A percentile compares a stretch with the other conserved stretches of the same genome.
These are phyloP conservation scores for Sinocyclocheilus rhinocerous DNA, from an alignment of 2,113 vertebrate species.

Conservation along the genomic window DNA sequence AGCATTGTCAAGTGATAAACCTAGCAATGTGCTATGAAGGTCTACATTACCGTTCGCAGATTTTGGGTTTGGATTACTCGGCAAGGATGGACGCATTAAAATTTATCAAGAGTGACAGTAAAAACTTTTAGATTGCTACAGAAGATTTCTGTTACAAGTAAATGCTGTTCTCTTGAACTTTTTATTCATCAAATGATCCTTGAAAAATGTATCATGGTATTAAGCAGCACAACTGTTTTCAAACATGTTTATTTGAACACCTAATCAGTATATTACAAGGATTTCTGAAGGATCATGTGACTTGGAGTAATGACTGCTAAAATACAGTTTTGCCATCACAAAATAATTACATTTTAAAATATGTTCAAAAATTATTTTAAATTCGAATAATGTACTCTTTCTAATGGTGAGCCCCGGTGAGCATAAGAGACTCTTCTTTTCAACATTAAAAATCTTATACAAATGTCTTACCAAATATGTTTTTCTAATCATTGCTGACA, in stretches of 20 bases:
- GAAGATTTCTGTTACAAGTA: not conserved
- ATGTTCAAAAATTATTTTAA: not conserved
- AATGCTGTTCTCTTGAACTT: not conserved
- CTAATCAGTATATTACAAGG: not conserved
- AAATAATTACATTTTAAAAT: not conserved
- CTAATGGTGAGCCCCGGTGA: not conserved
- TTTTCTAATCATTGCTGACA: not conserved
- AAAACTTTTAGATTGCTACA: not conserved
- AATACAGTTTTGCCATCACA: too few relatives aligned
- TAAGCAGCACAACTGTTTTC: not conserved
- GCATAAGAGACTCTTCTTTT: not conserved
- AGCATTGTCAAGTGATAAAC: conserved; percentile 1
- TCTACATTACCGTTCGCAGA: not conserved
- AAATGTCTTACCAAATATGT: not conserved
- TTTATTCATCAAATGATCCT: not conserved
- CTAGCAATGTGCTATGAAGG: not conserved
- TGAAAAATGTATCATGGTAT: not conserved
- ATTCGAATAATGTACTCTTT: not conserved
- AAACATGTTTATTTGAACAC: not conserved
- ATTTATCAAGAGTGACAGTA: not conserved
- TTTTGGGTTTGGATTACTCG: not conserved
- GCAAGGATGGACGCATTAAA: not conserved
- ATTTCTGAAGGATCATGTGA: not conserved
- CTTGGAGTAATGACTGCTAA: too few relatives aligned
- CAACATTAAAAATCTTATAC: not conserved